Evolutionary conservation across 2,888 invertebrate genomes (phyloP).

Genomic region (Mimas tiliae): DNA sequence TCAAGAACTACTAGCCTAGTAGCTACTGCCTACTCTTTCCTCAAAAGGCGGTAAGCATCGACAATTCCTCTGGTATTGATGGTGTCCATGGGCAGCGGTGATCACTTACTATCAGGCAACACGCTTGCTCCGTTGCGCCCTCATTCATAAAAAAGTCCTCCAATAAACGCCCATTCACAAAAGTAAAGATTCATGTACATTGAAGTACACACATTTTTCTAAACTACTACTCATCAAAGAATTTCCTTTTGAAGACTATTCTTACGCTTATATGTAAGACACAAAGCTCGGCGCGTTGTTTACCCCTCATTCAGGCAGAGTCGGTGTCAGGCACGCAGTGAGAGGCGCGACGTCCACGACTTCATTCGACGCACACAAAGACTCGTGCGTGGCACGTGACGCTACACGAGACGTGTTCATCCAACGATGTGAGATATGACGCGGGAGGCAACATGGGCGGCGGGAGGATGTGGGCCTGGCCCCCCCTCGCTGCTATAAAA

Average conservation of each 20-base stretch:
- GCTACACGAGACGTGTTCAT: constrained; percentile 10
- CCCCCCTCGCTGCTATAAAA: background rate
- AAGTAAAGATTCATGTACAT: background rate
- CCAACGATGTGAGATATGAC: background rate
- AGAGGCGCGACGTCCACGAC: background rate
- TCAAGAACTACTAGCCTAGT: too few relatives aligned
- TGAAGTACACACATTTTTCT: background rate
- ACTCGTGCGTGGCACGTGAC: background rate
- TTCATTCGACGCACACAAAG: constrained; percentile 2
- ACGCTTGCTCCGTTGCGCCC: too few relatives aligned
- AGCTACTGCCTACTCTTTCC: too few relatives aligned
- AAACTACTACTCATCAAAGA: background rate
- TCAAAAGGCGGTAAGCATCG: too few relatives aligned
- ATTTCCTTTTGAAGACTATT: background rate
- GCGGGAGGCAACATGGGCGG: background rate
- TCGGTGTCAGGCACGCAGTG: constrained; percentile 1
- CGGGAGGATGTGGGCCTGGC: background rate
- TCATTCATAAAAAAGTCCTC: too few relatives aligned
- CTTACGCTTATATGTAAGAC: background rate
- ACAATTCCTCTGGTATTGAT: too few relatives aligned
- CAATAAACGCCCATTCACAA: too few relatives aligned
- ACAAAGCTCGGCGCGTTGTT: background rate
- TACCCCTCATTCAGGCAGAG: background rate
- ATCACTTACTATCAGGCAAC: too few relatives aligned
- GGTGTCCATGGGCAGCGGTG: too few relatives aligned